These are phyloP conservation scores for Varanus komodoensis DNA, from an alignment of 2,113 vertebrate species.

Conservation along the genomic window DNA sequence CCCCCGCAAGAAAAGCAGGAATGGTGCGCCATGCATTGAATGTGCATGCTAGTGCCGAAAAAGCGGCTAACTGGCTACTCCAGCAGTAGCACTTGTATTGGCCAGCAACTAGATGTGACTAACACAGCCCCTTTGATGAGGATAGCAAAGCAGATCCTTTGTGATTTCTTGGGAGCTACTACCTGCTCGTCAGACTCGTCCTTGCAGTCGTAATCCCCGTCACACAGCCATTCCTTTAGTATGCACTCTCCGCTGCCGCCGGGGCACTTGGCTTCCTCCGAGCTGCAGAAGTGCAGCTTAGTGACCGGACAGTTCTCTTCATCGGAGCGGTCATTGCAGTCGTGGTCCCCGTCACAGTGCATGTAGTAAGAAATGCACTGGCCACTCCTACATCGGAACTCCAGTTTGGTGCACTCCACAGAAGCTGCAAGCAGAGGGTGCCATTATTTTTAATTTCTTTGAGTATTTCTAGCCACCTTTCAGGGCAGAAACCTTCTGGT, in stretches of 20 bases:
- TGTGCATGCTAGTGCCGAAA: background rate
- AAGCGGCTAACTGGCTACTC: background rate
- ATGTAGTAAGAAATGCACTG: slow-evolving; percentile 84
- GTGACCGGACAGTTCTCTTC: slow-evolving; percentile 78
- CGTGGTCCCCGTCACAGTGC: slow-evolving; percentile 85
- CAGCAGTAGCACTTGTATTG: background rate
- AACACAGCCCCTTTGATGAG: background rate
- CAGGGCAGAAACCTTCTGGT: background rate
- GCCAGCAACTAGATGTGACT: background rate
- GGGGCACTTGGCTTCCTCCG: slow-evolving; percentile 73
- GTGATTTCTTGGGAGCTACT: background rate
- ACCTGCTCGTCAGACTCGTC: slow-evolving; percentile 91
- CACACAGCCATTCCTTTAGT: slow-evolving; percentile 87
- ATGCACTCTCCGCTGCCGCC: slow-evolving; percentile 82
- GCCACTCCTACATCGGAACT: slow-evolving; percentile 83
- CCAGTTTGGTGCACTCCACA: slow-evolving; percentile 62
- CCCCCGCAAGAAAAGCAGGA: background rate
- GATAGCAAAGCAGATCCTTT: background rate
- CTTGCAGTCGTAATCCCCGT: slow-evolving; percentile 84
- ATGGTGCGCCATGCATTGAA: no score
- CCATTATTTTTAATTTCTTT: background rate
- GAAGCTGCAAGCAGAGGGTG: slow-evolving; percentile 59
- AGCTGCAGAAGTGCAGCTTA: slow-evolving; percentile 74
- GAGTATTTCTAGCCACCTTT: fast-evolving
- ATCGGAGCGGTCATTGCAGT: slow-evolving; percentile 88